Percentiles rank a stretch among this genome's conserved stretches.
These are phyloP conservation scores for Drosophila melanogaster DNA, from an alignment of 1,140 invertebrate species.

Conservation along the genomic window DNA sequence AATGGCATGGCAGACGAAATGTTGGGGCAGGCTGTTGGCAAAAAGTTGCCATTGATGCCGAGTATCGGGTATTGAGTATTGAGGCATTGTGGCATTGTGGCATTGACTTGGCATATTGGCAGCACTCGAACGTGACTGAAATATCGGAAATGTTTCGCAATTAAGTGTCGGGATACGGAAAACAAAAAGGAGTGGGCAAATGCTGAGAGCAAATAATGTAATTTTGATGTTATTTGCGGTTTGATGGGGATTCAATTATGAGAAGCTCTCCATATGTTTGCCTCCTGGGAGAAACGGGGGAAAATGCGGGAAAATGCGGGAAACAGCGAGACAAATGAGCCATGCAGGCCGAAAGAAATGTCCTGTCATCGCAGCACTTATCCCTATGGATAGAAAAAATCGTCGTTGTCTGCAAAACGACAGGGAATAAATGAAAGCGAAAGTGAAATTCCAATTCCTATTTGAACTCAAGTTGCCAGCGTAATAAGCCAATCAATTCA, in stretches of 20 bases:
- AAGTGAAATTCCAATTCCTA: constrained; percentile 37
- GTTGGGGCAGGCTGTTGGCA: constrained; percentile 22
- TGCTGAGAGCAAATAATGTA: constrained; percentile 57
- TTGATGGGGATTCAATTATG: constrained; percentile 61
- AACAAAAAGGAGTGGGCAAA: not conserved
- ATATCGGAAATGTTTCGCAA: constrained; percentile 70
- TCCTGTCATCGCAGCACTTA: constrained; percentile 45
- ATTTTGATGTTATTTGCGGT: constrained; percentile 68
- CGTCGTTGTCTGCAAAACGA: constrained; percentile 9
- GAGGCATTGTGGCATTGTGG: constrained; percentile 47
- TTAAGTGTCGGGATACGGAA: constrained; percentile 8
- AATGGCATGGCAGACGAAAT: constrained; percentile 61
- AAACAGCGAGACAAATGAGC: constrained; percentile 35
- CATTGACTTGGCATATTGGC: constrained; percentile 66
- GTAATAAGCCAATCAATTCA: constrained; percentile 82
- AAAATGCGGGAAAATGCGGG: constrained; percentile 3
- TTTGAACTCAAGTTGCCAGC: constrained; percentile 49
- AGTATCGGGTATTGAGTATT: constrained; percentile 10
- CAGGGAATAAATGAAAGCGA: constrained; percentile 26
- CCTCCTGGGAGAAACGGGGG: not conserved
- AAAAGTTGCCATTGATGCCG: constrained; percentile 21
- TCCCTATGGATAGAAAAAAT: constrained; percentile 7
- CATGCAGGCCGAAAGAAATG: constrained; percentile 46
- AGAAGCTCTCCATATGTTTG: constrained; percentile 37
- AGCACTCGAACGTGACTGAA: constrained; percentile 74